Evolutionary conservation across 1,140 invertebrate genomes (phyloP).

Genomic region (Apolygus lucorum): DNA sequence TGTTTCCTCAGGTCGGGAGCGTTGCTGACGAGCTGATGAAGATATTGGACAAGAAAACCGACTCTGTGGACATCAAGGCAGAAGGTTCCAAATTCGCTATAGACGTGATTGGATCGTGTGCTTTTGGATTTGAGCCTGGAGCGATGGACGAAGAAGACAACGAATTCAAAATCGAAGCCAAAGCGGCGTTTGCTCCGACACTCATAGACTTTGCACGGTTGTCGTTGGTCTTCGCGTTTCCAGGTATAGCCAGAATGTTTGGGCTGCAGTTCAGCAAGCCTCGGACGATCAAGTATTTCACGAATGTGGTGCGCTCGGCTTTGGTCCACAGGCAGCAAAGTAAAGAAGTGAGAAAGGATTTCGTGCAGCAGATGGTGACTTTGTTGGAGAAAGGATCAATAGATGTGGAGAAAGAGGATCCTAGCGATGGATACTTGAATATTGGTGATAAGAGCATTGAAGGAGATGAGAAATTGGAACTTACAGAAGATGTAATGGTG

Average conservation of each 20-base stretch:
- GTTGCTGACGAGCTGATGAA: constrained; percentile 39
- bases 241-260: constrained; percentile 10
- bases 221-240: constrained; percentile 4
- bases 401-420: background rate
- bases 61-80: constrained; percentile 46
- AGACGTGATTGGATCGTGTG: constrained; percentile 53
- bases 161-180: constrained; percentile 41
- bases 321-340: constrained; percentile 41
- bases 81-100: constrained; percentile 50
- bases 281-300: constrained; percentile 35
- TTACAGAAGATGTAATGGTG: constrained; percentile 50
- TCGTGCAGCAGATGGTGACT: constrained; percentile 34
- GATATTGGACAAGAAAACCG: constrained; percentile 33
- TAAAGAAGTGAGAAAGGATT: constrained; percentile 41
- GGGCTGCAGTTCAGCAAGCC: constrained; percentile 4
- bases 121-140: constrained; percentile 52
- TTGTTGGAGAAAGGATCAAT: constrained; percentile 26
- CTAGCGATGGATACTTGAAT: background rate
- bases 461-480: constrained; percentile 15
- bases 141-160: constrained; percentile 45
- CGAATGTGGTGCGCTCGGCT: constrained; percentile 34
- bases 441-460: background rate
- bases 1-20: constrained; percentile 45
- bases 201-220: constrained; percentile 12
- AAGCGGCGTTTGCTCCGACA: constrained; percentile 29